A percentile compares a stretch with the other conserved stretches of the same genome.
phyloP scores from a whole-genome alignment of 2,113 vertebrate genomes.

The Delphinapterus leucas region DNA sequence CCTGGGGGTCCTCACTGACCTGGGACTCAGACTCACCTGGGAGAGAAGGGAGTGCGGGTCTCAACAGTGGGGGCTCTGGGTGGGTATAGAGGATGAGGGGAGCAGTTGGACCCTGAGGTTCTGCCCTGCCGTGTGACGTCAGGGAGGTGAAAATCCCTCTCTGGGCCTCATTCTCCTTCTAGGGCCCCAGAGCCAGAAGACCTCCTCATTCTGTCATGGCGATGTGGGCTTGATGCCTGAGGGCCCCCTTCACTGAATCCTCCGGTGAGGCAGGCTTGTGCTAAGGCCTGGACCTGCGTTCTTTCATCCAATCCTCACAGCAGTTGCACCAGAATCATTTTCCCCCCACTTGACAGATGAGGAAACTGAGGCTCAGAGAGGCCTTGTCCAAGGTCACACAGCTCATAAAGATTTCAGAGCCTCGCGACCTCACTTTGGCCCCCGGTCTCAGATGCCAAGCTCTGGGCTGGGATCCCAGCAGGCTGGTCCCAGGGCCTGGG shows the following conservation, averaged over 20 bases:
- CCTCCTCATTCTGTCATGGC: neutral
- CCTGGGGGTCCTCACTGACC: neutral
- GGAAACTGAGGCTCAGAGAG: neutral
- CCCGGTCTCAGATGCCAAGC: neutral
- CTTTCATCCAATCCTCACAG: neutral
- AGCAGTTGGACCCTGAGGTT: neutral
- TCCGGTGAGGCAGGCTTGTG: neutral
- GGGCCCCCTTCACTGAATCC: neutral
- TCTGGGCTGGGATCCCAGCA: neutral
- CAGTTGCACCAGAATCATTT: neutral
- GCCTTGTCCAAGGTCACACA: neutral
- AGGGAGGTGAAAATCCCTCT: neutral
- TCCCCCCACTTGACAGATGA: neutral
- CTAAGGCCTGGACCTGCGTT: rapidly evolving
- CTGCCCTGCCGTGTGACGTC: neutral
- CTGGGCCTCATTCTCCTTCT: neutral
- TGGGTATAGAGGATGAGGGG: rapidly evolving
- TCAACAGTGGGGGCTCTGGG: neutral
- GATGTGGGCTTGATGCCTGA: neutral
- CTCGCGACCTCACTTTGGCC: rapidly evolving
- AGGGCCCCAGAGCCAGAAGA: neutral
- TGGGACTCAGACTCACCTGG: neutral
- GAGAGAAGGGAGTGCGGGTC: neutral
- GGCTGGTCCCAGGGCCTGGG: neutral
- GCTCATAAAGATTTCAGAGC: neutral